phyloP scores from a whole-genome alignment of 2,797 vertebrate genomes.

The Cirrhinus molitorella region DNA sequence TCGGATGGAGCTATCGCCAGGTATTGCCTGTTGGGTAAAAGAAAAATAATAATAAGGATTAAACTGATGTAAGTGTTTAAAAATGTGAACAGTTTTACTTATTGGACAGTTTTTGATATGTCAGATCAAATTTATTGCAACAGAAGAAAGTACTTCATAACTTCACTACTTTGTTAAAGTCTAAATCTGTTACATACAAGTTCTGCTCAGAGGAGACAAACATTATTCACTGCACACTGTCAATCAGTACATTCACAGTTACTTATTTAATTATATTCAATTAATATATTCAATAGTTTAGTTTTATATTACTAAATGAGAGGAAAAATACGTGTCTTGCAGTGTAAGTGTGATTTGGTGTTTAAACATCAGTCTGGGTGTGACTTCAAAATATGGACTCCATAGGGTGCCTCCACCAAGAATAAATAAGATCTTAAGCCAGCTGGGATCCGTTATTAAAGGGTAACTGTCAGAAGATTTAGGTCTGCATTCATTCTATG shows the following conservation, averaged over 20 bases:
- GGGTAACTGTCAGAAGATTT: slow-evolving; percentile 66
- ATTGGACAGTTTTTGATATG: background rate
- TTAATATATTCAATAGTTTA: background rate
- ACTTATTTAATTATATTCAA: background rate
- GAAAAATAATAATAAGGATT: slow-evolving; percentile 2
- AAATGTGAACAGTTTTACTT: too few species aligned
- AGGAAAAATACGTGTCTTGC: background rate
- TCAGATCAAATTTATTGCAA: slow-evolving; percentile 8
- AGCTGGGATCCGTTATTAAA: slow-evolving; percentile 71
- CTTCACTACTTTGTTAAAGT: background rate
- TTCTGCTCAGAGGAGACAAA: background rate
- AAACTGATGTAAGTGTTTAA: background rate
- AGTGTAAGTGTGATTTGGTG: slow-evolving; percentile 2
- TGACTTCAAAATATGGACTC: slow-evolving; percentile 51
- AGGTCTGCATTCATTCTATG: slow-evolving; percentile 70
- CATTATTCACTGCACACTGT: background rate
- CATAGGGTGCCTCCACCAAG: slow-evolving; percentile 58
- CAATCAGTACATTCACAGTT: background rate
- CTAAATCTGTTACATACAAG: background rate
- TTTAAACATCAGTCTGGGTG: slow-evolving; percentile 46
- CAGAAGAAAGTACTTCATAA: too few species aligned
- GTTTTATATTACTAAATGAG: background rate
- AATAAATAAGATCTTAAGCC: slow-evolving; percentile 61
- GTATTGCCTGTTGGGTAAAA: slow-evolving; percentile 75
- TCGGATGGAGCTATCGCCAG: slow-evolving; percentile 81